Evolutionary conservation across 2,888 invertebrate genomes (phyloP).

Genomic region (Timema podura): DNA sequence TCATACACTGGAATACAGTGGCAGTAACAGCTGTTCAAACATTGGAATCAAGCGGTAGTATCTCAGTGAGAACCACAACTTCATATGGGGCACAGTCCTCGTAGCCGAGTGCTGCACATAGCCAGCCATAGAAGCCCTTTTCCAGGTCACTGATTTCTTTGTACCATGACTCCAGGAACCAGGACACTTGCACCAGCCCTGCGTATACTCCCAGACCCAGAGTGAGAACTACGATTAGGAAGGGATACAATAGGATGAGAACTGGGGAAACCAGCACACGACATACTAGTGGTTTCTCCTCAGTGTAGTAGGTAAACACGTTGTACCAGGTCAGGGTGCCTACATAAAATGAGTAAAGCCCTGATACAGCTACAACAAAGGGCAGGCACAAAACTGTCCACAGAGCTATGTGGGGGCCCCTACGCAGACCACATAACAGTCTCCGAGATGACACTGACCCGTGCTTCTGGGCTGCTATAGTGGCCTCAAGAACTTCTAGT

Average conservation of each 20-base stretch:
- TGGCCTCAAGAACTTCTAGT: constrained; percentile 62
- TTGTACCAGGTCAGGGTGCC: constrained; percentile 76
- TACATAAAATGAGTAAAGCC: constrained; percentile 66
- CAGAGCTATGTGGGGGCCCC: constrained; percentile 62
- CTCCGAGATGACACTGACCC: constrained; percentile 40
- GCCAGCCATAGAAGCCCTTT: constrained; percentile 75
- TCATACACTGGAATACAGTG: too few relatives aligned
- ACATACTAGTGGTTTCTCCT: constrained; percentile 59
- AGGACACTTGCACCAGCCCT: constrained; percentile 63
- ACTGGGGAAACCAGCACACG: constrained; percentile 62
- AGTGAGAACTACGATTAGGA: constrained; percentile 62
- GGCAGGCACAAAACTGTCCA: constrained; percentile 63
- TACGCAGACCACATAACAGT: constrained; percentile 50
- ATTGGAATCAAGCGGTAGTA: constrained; percentile 26
- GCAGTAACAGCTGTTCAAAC: too few relatives aligned
- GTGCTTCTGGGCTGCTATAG: constrained; percentile 56
- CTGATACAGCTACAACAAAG: constrained; percentile 59
- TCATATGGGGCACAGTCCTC: constrained; percentile 74
- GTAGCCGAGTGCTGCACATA: constrained; percentile 61
- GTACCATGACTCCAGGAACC: constrained; percentile 64
- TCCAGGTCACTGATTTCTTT: constrained; percentile 69
- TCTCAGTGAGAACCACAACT: constrained; percentile 59
- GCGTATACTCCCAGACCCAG: constrained; percentile 63
- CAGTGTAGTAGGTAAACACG: constrained; percentile 64
- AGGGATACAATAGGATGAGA: constrained; percentile 64